Evolutionary conservation across 2,888 invertebrate genomes (phyloP).

Genomic region (Xylota sylvarum): DNA sequence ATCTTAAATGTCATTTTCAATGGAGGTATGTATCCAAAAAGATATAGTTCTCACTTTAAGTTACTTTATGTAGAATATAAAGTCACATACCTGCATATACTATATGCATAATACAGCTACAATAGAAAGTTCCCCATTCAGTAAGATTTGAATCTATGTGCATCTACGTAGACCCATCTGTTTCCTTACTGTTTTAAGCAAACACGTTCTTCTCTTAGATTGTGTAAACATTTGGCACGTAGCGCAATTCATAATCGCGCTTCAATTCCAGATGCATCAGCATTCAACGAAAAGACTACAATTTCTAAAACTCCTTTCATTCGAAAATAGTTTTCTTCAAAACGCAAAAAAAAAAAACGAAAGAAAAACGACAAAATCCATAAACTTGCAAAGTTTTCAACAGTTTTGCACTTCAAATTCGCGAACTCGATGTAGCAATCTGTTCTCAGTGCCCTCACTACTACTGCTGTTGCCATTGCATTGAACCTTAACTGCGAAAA

Average conservation of each 20-base stretch:
- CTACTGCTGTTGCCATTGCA: conserved; percentile 31
- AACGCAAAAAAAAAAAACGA: background rate
- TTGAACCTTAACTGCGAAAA: conserved; percentile 64
- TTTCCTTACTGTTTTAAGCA: conserved; percentile 32
- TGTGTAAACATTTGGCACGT: conserved; percentile 66
- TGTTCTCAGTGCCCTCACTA: conserved; percentile 37
- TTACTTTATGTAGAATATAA: background rate
- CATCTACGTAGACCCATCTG: conserved; percentile 11
- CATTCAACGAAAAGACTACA: conserved; percentile 61
- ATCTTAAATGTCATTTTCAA: too few relatives aligned
- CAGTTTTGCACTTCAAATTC: conserved; percentile 67
- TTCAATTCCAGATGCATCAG: conserved; percentile 74
- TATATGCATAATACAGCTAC: background rate
- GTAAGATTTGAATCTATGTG: conserved; percentile 12
- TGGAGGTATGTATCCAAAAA: background rate
- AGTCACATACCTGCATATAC: background rate
- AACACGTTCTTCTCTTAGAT: conserved; percentile 48
- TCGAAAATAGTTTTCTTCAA: conserved; percentile 60
- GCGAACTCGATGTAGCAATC: conserved; percentile 68
- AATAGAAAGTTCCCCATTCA: background rate
- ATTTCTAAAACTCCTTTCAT: conserved; percentile 64
- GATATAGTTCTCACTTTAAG: background rate
- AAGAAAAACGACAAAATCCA: conserved; percentile 21
- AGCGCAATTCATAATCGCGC: conserved; percentile 70
- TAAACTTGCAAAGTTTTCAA: conserved; percentile 64